Evolutionary conservation across 2,888 invertebrate genomes (phyloP).

Genomic region (Fabriciana adippe): DNA sequence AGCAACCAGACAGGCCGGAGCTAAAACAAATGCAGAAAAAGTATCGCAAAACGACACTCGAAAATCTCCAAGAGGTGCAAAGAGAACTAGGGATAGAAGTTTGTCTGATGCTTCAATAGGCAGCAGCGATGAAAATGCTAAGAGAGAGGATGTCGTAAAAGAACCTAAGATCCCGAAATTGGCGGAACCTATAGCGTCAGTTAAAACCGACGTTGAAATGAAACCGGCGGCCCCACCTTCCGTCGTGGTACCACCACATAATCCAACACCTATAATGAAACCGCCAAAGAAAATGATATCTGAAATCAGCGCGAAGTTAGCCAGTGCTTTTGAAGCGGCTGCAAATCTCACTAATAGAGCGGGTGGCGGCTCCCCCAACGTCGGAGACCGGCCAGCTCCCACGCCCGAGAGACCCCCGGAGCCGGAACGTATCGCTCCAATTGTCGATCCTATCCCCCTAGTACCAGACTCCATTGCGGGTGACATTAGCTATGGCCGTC

Average conservation of each 20-base stretch:
- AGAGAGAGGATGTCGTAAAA: conserved; percentile 56
- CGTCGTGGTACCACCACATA: conserved; percentile 36
- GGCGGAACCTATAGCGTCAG: conserved; percentile 24
- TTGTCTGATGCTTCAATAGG: conserved; percentile 85
- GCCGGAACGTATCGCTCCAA: conserved; percentile 26
- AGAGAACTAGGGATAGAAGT: conserved; percentile 84
- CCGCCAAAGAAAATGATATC: conserved; percentile 76
- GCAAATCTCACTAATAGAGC: conserved; percentile 45
- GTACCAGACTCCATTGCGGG: conserved; percentile 45
- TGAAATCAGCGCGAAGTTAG: conserved; percentile 69
- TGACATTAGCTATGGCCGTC: conserved; percentile 45
- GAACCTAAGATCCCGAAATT: conserved; percentile 59
- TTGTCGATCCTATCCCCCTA: conserved; percentile 37
- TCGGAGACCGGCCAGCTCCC: conserved; percentile 32
- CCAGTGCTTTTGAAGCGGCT: conserved; percentile 63
- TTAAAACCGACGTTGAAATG: conserved; percentile 40
- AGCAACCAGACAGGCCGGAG: conserved; percentile 80
- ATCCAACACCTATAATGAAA: conserved; percentile 66
- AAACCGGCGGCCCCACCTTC: conserved; percentile 31
- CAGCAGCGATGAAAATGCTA: conserved; percentile 79
- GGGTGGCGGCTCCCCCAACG: conserved; percentile 38
- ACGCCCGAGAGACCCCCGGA: conserved; percentile 26
- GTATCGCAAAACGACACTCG: conserved; percentile 62
- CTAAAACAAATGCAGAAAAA: conserved; percentile 60
- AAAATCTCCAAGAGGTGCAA: conserved; percentile 85